These are phyloP conservation scores for Mizuhopecten yessoensis DNA, from an alignment of 1,140 invertebrate species.

Conservation along the genomic window DNA sequence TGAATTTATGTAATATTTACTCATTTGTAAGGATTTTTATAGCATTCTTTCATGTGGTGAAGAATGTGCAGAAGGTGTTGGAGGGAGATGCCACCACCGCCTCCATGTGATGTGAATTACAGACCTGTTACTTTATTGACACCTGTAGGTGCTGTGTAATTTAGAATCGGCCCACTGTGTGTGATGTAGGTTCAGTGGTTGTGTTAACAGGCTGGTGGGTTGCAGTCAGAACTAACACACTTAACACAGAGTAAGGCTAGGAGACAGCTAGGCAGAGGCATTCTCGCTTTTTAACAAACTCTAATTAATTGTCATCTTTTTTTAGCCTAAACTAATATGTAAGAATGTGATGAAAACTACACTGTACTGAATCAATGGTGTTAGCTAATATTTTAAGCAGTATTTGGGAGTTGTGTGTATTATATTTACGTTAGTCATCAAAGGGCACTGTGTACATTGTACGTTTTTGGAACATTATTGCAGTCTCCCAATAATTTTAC, in stretches of 20 bases:
- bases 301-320: slow-evolving; percentile 3
- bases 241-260: neutral
- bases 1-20: slow-evolving; percentile 26
- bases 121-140: slow-evolving; percentile 38
- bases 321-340: neutral
- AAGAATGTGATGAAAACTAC: slow-evolving; percentile 29
- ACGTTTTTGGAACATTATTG: too few relatives aligned
- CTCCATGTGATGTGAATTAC: slow-evolving; percentile 17
- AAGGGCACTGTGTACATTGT: neutral
- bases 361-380: neutral
- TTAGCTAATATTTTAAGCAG: neutral
- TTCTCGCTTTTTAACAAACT: neutral
- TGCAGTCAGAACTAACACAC: slow-evolving; percentile 15
- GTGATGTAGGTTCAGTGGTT: slow-evolving; percentile 13
- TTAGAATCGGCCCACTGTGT: neutral
- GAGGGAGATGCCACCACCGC: neutral
- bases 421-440: neutral
- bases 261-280: neutral
- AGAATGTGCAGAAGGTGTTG: slow-evolving; percentile 25
- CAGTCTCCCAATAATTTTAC: too few relatives aligned
- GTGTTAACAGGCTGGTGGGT: neutral
- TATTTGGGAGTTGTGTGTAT: neutral
- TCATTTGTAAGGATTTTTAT: slow-evolving; percentile 28
- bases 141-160: slow-evolving; percentile 2
- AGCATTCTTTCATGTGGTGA: slow-evolving; percentile 38